Evolutionary conservation across 1,140 invertebrate genomes (phyloP).

Genomic region (Caenorhabditis tropicalis): DNA sequence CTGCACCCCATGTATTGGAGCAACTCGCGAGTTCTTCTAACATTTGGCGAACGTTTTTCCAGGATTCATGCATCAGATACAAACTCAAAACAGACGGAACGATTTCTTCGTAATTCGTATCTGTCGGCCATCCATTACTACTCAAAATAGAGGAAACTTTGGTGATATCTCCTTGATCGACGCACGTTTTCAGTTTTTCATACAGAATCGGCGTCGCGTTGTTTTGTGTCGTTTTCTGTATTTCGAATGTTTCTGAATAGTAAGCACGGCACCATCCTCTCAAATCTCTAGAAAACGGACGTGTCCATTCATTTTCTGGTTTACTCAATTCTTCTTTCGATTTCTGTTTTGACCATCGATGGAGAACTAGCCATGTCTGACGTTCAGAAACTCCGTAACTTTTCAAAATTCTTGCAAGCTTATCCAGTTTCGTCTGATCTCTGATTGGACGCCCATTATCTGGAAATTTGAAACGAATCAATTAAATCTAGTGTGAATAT

Average conservation of each 20-base stretch:
- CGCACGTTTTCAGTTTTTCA: constrained; percentile 11
- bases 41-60: constrained; percentile 6
- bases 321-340: neutral
- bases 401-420: constrained; percentile 2
- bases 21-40: neutral
- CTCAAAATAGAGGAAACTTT: constrained; percentile 24
- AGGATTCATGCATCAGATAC: constrained; percentile 7
- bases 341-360: neutral
- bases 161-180: constrained; percentile 26
- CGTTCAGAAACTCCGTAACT: constrained; percentile 10
- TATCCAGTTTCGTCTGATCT: neutral
- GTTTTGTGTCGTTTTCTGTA: neutral
- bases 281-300: neutral
- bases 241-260: constrained; percentile 16
- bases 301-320: neutral
- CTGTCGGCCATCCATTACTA: neutral
- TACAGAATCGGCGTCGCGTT: neutral
- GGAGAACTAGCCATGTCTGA: neutral
- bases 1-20: neutral
- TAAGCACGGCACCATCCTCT: constrained; percentile 28
- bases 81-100: neutral
- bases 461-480: neutral
- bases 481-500: neutral
- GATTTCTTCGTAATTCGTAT: neutral
- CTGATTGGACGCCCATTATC: neutral